Evolutionary conservation across 2,797 vertebrate species (phyloP), one percentile per base, ranked within the genome.

Genomic region (Hyperoplus immaculatus): DNA sequence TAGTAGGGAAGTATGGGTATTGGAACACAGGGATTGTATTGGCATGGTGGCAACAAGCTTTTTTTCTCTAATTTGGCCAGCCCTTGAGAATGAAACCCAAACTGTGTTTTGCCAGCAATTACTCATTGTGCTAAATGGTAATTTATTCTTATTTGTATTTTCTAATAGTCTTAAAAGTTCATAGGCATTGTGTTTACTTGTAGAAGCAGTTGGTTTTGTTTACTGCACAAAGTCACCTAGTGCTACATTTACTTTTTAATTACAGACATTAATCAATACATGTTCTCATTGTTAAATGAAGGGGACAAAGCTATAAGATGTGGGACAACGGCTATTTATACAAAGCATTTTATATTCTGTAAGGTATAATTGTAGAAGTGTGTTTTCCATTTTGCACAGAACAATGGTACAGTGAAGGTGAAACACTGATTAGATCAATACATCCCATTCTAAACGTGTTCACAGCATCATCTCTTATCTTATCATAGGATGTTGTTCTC

Each of bases 31-130:
- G 8, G 72, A 21, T 18, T 47, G 14, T 21, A 79, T 70, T 79
- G 72, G 58, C 80, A 81, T 61, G 78, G 70, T 61, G 78, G 70
- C 78, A 89, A 80, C 81, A 49, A 53, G 60, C 39, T 71, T 10
- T 59, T 45, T 29, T 29, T 29, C 29, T 29, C 29, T 71, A 10
- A 46, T 51, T 75, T 61, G 43, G 12, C 14, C 69, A 72, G 53
- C 51, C 53, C 47, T 64, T 80, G 62, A 54, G 51, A 74, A 80
- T 57, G 14, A 63, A 77, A 78, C 75, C 15, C 49, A 72, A 65
- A 54, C 53, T 55, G 38, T 69, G 36, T 47, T 55, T 29, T 29
- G 39, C 29, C 72, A 61, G 50, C 69, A 73, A 81, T 75, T 73
- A 59, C 51, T 54, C 6, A 9, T 72, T 82, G 15, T 66, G 43